Evolutionary conservation across 2,888 invertebrate genomes (phyloP), one percentile per base, ranked within the genome.

Genomic region (Coleophora deauratella): DNA sequence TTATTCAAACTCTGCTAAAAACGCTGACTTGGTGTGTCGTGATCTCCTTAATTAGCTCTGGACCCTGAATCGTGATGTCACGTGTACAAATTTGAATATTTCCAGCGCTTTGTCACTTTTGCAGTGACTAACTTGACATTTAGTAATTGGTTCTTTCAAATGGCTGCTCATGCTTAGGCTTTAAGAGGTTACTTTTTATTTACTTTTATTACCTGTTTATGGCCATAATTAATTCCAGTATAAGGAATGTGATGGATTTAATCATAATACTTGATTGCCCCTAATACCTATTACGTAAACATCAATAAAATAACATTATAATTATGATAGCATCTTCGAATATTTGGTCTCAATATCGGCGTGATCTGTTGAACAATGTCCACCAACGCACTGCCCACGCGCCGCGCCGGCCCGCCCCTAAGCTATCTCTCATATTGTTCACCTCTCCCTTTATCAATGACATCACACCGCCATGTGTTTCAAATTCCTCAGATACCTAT

Each of bases 281-380:
- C n/a, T 21, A 4, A 21, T 21, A 21, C 21, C 6, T 21, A 21
- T 21, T 21, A 21, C 21, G 79, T 81, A 80, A 81, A 81, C 76
- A 81, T 69, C 74, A 76, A 78, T 80, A 79, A 72, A 73, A 69
- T 65, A 73, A 72, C 79, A 73, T 82, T 79, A 82, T 81, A 81
- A 82, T 78, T 74, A 68, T 58, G 82, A 84, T 84, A 81, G 54
- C 59, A 84, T 82, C 80, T 72, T 68, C 66, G 67, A 21, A 72
- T 78, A 79, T 79, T 77, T 77, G 75, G 72, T 54, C 57, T 36
- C 62, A 65, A 63, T 72, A 73, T 76, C 75, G 57, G 58, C 52
- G 55, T 59, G 64, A 70, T 69, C 68, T 67, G 62, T 67, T 64
- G 62, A 70, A 78, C 79, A 75, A 74, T 82, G 82, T 81, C 79